Evolutionary conservation across 2,888 invertebrate genomes (phyloP), one percentile per base, ranked within the genome.

Genomic region (Allacma fusca): DNA sequence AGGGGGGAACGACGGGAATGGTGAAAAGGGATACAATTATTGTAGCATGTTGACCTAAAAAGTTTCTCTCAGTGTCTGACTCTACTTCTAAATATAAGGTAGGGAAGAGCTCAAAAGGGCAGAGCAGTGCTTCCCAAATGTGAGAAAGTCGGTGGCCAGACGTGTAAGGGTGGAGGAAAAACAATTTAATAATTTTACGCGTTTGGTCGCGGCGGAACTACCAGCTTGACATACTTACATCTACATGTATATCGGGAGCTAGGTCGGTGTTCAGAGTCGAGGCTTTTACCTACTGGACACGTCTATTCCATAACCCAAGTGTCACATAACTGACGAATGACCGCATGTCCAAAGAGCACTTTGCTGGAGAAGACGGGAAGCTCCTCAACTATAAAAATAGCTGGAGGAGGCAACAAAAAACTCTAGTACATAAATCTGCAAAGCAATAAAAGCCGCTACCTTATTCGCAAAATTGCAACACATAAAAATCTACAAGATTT

Each of bases 361-460:
- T 76, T 76, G 34, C 23, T 29, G n/a, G n/a, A 50, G 57, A 62
- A 69, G 69, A 44, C 44, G 73, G 64, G 40, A 40, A 59, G 34
- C 29, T 29, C 24, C 29, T 21, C 57, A 62, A 73, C 73, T 64
- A 73, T 73, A 73, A 73, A 72, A 73, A 29, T 73, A 40, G 28
- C 44, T 34, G 43, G 69, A 76, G 68, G 62, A 68, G 50, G 65
- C 65, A 62, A 62, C 62, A 75, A 75, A 65, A 76, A 71, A 74
- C 16, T 40, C 5, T 29, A 62, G 78, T 73, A 74, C 78, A 80
- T 81, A 79, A 80, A 80, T 80, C 78, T 79, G 62, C 64, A 78
- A 78, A 77, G 79, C 78, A 81, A 80, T 81, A 80, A 80, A 79
- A 79, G 76, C 65, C 57, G 62, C 73, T 73, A 73, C 73, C 73